phyloP scores from a whole-genome alignment of 2,113 vertebrate genomes.

The Marcusenius ussheri region DNA sequence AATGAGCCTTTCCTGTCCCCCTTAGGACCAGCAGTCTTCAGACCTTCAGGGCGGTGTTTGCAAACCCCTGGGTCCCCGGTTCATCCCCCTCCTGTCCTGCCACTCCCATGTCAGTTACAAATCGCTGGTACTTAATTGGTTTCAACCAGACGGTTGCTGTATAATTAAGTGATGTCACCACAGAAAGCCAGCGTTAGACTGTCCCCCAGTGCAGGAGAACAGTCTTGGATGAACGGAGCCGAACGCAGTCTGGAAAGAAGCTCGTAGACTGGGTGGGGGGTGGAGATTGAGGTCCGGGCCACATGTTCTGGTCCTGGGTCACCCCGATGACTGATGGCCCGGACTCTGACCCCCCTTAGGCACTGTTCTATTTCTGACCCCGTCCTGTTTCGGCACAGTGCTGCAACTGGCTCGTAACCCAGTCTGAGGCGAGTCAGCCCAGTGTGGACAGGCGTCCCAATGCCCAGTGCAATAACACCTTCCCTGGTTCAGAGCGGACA shows the following conservation, averaged over 20 bases:
- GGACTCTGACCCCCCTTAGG: not conserved
- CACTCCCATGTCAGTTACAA: not conserved
- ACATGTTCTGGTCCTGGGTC: not conserved
- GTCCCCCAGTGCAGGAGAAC: not conserved
- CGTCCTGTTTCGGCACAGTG: not conserved
- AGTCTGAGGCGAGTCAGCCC: slow-evolving; percentile 39
- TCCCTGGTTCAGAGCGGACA: slow-evolving; percentile 29
- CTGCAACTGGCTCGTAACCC: slow-evolving; percentile 48
- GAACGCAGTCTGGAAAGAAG: not conserved
- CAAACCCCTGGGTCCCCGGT: not conserved
- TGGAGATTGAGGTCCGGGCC: not conserved
- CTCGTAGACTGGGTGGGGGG: not conserved
- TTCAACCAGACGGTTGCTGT: not conserved
- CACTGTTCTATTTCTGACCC: not conserved
- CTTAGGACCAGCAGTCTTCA: not conserved
- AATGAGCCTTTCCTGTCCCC: not conserved
- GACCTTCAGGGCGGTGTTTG: not conserved
- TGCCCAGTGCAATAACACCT: slow-evolving; percentile 53
- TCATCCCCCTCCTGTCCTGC: not conserved
- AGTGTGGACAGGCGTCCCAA: slow-evolving; percentile 44
- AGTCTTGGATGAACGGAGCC: not conserved
- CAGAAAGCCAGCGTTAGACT: not conserved
- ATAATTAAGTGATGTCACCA: not conserved
- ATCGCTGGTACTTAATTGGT: not conserved
- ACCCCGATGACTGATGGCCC: not conserved